Evolutionary conservation across 2,113 vertebrate genomes (phyloP), one percentile per base, ranked within the genome.

Genomic region (Gulo gulo): DNA sequence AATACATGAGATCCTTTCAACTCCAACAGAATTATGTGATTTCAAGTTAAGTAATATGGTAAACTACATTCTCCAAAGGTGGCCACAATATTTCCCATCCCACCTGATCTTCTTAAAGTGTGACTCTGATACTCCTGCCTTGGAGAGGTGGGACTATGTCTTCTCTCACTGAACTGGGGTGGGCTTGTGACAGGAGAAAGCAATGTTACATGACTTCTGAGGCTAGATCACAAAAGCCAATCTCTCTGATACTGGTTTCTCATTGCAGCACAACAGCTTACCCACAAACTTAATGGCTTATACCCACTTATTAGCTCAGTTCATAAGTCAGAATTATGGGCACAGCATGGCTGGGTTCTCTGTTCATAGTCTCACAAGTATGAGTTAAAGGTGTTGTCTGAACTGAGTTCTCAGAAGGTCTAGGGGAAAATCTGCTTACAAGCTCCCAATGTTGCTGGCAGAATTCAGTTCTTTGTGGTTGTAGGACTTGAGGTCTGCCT

Each of bases 41-140:
- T 88, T 92, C 79, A 85, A 78, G 47, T 93, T 83, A 97, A 81
- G 67, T 69, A 88, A 67, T 59, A 76, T 3, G 21, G 63, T 90
- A 82, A 61, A 87, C 18, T 55, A 31, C 34, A 55, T 63, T 93
- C 96, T 90, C 24, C 59, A 87, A 93, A 71, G 14, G n/a, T 83
- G 57, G 50, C 42, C 76, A 52, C n/a, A 45, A 12, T 73, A 88
- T 71, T 94, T 95, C 24, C 36, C 45, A 93, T 71, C 59, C 71
- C 59, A 95, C 6, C 0, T 63, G 81, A n/a, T 85, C 21, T 87
- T 91, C 63, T 81, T 82, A 18, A 93, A 93, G 57, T 76, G 11
- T 67, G 71, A 89, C 36, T 84, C 59, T 24, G 11, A 76, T n/a
- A 61, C 5, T 69, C 13, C 45, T 91, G n/a, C 74, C 95, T 88